phyloP scores from a whole-genome alignment of 1,140 invertebrate species.

The Polyergus mexicanus region DNA sequence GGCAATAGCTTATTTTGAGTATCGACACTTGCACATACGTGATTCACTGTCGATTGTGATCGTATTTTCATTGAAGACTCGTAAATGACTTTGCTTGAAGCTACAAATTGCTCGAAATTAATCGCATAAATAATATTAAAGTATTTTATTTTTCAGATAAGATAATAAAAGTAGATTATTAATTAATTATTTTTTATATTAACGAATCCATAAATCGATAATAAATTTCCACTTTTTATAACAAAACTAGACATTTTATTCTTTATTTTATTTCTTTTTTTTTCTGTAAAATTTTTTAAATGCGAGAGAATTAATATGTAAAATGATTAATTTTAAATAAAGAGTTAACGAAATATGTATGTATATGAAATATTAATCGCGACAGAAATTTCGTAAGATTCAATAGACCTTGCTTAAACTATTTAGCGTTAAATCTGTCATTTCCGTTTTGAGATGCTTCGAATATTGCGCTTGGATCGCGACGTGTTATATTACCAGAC shows the following conservation, averaged over 20 bases:
- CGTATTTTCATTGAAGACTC: neutral
- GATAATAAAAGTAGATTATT: too few relatives aligned
- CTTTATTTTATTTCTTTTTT: neutral
- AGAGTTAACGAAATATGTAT: neutral
- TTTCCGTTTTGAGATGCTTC: conserved; percentile 24
- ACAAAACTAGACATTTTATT: neutral
- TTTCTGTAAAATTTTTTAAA: neutral
- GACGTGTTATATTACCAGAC: neutral
- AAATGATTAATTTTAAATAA: too few relatives aligned
- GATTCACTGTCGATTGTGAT: conserved; percentile 20
- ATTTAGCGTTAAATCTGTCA: conserved; percentile 10
- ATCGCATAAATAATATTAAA: neutral
- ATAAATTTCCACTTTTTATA: too few relatives aligned
- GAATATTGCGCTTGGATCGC: conserved; percentile 10
- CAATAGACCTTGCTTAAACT: conserved; percentile 32
- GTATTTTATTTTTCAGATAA: neutral
- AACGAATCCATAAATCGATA: too few relatives aligned
- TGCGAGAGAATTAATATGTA: neutral
- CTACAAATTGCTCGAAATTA: neutral
- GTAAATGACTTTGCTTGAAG: neutral
- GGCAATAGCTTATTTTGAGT: neutral
- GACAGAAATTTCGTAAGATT: neutral
- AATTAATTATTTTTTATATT: too few relatives aligned
- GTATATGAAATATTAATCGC: conserved; percentile 1
- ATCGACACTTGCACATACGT: neutral